Evolutionary conservation across 2,888 invertebrate genomes (phyloP), one percentile per base, ranked within the genome.

Genomic region (Hirtodrosophila alboralis): DNA sequence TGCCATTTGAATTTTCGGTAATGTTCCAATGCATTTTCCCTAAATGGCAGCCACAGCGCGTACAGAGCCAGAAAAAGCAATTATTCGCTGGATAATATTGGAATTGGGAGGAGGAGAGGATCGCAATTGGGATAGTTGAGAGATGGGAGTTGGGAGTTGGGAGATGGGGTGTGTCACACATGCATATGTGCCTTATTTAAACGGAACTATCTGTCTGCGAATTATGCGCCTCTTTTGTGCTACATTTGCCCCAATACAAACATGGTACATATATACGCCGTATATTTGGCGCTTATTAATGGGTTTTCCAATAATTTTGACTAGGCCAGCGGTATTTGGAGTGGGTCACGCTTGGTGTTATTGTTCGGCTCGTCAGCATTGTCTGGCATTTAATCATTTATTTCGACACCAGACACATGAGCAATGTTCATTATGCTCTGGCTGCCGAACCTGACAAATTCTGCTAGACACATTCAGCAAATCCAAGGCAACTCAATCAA

Each of bases 301-400:
- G 80, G 71, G 74, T 79, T 79, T 77, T 77, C 76, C 77, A 76
- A 77, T 74, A 67, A 79, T 76, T 77, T 76, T 54, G 36, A 43
- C 47, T 49, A 43, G 69, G 30, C 40, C 43, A 38, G 36, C 33
- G 36, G 10, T 23, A 26, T 45, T 33, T 34, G 30, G 37, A 38
- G 43, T 38, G 45, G n/a, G n/a, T n/a, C 40, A 61, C 69, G 73
- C 58, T 78, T 66, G 49, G 59, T 67, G 61, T 70, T 79, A 79
- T 76, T 79, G 73, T 70, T 73, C 43, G 57, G 40, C 13, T 57
- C 41, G 51, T 26, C 44, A 47, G 43, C 41, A 30, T 23, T 3
- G 27, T 44, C 16, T 57, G 64, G 53, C 56, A 61, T 62, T 73
- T 59, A 73, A 75, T 75, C 72, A 75, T 72, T 72, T 68, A 74